A percentile compares a stretch with the other conserved stretches of the same genome.
These are phyloP conservation scores for Lepas anatifera DNA, from an alignment of 2,888 invertebrate genomes.

Conservation along the genomic window DNA sequence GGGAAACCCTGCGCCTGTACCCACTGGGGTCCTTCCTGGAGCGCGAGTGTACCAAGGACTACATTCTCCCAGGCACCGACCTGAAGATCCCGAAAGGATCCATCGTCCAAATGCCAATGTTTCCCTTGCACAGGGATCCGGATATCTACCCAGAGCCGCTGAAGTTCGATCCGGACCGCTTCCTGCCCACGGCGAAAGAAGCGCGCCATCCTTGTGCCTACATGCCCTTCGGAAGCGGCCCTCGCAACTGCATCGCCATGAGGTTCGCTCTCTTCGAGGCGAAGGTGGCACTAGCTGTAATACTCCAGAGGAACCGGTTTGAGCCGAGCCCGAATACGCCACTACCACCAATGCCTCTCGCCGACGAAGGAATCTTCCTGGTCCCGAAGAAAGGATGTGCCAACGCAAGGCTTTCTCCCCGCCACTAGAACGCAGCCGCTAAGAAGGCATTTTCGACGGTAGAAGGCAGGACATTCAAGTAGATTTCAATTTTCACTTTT, in stretches of 20 bases:
- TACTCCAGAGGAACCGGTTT: too few species aligned
- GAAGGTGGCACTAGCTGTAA: slow-evolving; percentile 39
- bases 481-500: too few species aligned
- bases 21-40: slow-evolving; percentile 45
- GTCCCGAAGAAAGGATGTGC: too few species aligned
- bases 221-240: slow-evolving; percentile 26
- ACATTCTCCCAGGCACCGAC: slow-evolving; percentile 20
- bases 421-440: too few species aligned
- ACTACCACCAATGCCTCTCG: too few species aligned
- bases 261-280: slow-evolving; percentile 42
- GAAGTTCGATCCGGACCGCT: slow-evolving; percentile 41
- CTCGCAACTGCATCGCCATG: slow-evolving; percentile 30
- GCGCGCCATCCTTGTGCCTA: slow-evolving; percentile 22
- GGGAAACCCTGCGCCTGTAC: slow-evolving; percentile 47
- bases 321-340: too few species aligned
- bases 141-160: slow-evolving; percentile 48
- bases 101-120: slow-evolving; percentile 38
- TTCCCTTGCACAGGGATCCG: slow-evolving; percentile 48
- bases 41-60: slow-evolving; percentile 28
- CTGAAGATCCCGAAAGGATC: slow-evolving; percentile 28
- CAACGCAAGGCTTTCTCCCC: too few species aligned
- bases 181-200: slow-evolving; percentile 28
- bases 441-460: too few species aligned
- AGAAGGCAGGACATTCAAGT: too few species aligned
- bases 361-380: too few species aligned